Percentiles rank a stretch among this genome's conserved stretches.
phyloP scores from a whole-genome alignment of 2,888 invertebrate species.

The Raillietiella orientalis region DNA sequence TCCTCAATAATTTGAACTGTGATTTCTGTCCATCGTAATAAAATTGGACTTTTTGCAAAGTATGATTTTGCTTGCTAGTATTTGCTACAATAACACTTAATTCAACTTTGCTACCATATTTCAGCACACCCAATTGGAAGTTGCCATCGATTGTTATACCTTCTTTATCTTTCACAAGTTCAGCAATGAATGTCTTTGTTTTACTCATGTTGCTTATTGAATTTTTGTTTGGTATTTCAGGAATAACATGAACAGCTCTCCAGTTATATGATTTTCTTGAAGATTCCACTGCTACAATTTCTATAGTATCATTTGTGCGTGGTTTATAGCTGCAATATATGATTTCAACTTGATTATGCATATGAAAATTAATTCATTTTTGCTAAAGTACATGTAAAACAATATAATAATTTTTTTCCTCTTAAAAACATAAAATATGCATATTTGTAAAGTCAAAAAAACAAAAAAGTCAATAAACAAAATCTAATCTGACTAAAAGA shows the following conservation, averaged over 20 bases:
- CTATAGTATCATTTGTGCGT: conserved; percentile 22
- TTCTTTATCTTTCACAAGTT: conserved; percentile 6
- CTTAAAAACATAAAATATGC: too few relatives aligned
- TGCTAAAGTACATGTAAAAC: too few relatives aligned
- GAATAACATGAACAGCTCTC: conserved; percentile 22
- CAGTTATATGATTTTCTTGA: conserved; percentile 22
- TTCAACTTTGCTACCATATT: conserved; percentile 5
- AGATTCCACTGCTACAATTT: conserved; percentile 35
- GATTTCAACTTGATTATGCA: too few relatives aligned
- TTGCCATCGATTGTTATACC: conserved; percentile 6
- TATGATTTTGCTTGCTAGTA: conserved; percentile 8
- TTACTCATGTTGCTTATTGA: background rate
- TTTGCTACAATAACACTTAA: conserved; percentile 9
- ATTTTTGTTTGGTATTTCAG: conserved; percentile 6
- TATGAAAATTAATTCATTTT: too few relatives aligned
- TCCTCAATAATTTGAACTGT: background rate
- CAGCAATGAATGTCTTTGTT: conserved; percentile 1
- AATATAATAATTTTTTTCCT: too few relatives aligned
- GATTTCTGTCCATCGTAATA: background rate
- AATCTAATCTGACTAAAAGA: too few relatives aligned
- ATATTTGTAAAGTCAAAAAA: too few relatives aligned
- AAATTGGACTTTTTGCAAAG: background rate
- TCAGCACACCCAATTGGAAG: conserved; percentile 5
- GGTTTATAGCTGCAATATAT: conserved; percentile 18
- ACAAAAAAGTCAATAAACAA: too few relatives aligned